Evolutionary conservation across 2,888 invertebrate species (phyloP).

Genomic region (Girardia tigrina): DNA sequence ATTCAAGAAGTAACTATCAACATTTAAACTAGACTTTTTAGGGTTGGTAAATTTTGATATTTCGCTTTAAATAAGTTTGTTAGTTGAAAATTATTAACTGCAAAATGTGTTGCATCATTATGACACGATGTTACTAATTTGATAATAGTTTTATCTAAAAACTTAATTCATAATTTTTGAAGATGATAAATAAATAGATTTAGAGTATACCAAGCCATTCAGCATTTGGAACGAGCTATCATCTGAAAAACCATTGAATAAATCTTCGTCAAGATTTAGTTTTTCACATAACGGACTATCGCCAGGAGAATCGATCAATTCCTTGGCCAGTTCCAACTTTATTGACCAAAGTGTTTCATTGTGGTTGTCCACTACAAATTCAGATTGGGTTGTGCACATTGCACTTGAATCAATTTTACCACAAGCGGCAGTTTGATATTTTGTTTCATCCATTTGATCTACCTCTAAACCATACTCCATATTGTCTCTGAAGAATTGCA

Average conservation of each 20-base stretch:
- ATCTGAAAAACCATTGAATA: not conserved
- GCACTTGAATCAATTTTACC: not conserved
- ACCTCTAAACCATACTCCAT: not conserved
- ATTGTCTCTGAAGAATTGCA: not conserved
- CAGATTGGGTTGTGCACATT: not conserved
- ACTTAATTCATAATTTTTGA: no score
- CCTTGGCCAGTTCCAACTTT: not conserved
- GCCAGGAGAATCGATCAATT: not conserved
- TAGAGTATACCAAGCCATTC: not conserved
- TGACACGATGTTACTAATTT: no score
- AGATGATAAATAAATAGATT: no score
- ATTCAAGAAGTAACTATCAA: no score
- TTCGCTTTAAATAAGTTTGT: no score
- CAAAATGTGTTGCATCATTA: no score
- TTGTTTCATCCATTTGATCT: not conserved
- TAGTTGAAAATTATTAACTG: no score
- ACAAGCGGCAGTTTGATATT: not conserved
- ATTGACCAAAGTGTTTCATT: not conserved
- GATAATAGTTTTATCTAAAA: no score
- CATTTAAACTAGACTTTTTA: no score
- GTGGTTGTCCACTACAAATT: not conserved
- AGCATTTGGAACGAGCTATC: not conserved
- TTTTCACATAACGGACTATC: slow-evolving; percentile 7
- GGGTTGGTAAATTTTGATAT: no score
- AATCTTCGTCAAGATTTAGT: not conserved